These are phyloP conservation scores for Torymus tubicola DNA, from an alignment of 2,888 invertebrate genomes.

Conservation along the genomic window DNA sequence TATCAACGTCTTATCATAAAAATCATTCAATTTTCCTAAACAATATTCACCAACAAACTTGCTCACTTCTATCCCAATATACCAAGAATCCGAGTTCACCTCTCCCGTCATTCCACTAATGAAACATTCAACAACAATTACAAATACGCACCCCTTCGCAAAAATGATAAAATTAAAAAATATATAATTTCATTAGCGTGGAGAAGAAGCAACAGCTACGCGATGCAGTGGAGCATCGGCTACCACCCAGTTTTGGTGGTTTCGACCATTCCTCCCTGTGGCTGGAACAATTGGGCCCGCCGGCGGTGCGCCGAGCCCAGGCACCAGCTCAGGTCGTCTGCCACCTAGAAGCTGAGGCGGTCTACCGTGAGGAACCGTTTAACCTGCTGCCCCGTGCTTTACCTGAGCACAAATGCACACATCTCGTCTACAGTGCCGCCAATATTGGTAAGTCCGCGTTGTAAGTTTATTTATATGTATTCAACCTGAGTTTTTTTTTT, in stretches of 20 bases:
- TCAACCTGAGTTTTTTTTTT: too few species aligned
- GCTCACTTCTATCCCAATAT: too few species aligned
- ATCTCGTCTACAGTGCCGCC: conserved; percentile 86
- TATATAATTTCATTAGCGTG: background rate
- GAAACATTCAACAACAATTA: too few species aligned
- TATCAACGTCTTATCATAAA: too few species aligned
- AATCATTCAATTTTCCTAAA: too few species aligned
- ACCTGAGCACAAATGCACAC: conserved; percentile 84
- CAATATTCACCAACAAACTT: too few species aligned
- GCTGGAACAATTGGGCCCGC: conserved; percentile 71
- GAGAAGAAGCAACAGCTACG: conserved; percentile 79
- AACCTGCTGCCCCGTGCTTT: conserved; percentile 82
- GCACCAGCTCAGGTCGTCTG: conserved; percentile 79
- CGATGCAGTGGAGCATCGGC: conserved; percentile 82
- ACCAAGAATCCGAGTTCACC: too few species aligned
- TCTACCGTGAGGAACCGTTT: conserved; percentile 83
- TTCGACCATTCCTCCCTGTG: conserved; percentile 71
- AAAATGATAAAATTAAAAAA: background rate
- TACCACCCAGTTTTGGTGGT: conserved; percentile 69
- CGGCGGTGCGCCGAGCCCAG: conserved; percentile 67
- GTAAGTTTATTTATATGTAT: too few species aligned
- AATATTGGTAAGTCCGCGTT: conserved; percentile 77
- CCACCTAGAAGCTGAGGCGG: conserved; percentile 83
- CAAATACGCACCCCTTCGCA: too few species aligned
- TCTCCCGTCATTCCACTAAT: too few species aligned